These are phyloP conservation scores for Drosophila aldrichi DNA, from an alignment of 2,888 invertebrate genomes.

Conservation along the genomic window DNA sequence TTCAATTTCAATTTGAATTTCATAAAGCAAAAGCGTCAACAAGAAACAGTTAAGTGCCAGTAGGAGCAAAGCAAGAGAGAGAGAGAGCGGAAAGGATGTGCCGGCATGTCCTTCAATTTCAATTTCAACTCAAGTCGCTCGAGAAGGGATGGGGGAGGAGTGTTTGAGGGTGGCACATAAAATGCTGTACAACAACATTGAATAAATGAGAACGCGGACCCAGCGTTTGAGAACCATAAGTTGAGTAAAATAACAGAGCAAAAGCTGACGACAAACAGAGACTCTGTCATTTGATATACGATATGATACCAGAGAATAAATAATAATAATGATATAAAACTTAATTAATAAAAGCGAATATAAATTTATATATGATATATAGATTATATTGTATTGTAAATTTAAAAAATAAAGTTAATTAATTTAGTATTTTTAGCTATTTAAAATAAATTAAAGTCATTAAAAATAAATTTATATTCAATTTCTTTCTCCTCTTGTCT, in stretches of 20 bases:
- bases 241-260: background rate
- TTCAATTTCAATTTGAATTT: slow-evolving; percentile 57
- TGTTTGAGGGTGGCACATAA: slow-evolving; percentile 23
- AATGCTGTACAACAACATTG: slow-evolving; percentile 49
- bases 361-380: background rate
- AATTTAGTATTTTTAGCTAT: no score
- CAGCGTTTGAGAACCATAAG: slow-evolving; percentile 26
- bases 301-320: background rate
- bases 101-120: slow-evolving; percentile 64
- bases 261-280: slow-evolving; percentile 29
- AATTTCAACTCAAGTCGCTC: slow-evolving; percentile 18
- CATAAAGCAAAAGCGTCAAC: slow-evolving; percentile 64
- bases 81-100: background rate
- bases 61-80: background rate
- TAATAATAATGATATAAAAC: background rate
- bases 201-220: slow-evolving; percentile 29
- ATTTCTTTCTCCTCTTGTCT: no score
- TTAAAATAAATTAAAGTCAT: no score
- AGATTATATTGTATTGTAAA: no score
- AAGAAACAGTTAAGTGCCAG: slow-evolving; percentile 19
- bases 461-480: no score
- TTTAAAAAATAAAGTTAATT: no score
- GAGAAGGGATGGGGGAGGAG: background rate
- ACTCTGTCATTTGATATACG: slow-evolving; percentile 11
- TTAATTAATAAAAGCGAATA: background rate